Percentiles rank a stretch among this genome's conserved stretches.
Conservation (phyloP, 1,140 invertebrate species). For the Coenobita brevimanus region DNA sequence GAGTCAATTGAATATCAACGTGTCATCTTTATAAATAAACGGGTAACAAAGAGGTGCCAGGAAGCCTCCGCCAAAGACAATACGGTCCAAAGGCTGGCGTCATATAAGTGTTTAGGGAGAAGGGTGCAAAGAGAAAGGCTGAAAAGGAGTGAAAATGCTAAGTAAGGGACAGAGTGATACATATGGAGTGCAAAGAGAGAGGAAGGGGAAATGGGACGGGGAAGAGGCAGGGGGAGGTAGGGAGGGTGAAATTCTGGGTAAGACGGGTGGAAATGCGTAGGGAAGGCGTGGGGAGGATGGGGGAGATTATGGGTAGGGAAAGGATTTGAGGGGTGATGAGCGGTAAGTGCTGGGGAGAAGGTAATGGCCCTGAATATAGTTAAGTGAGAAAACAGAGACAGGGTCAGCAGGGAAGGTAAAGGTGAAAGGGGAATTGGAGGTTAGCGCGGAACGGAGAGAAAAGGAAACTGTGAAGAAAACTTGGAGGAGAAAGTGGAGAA, state of each 20-base stretch:
- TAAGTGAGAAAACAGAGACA: not conserved
- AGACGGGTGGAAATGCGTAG: not conserved
- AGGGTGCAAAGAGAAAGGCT: too few relatives aligned
- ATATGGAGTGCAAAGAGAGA: too few relatives aligned
- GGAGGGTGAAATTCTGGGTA: not conserved
- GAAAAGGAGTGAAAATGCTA: too few relatives aligned
- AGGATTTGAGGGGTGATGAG: not conserved
- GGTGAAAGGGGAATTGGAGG: not conserved
- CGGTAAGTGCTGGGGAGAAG: not conserved
- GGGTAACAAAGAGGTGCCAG: too few relatives aligned
- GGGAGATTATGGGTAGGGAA: not conserved
- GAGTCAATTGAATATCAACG: too few relatives aligned
- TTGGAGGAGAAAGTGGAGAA: not conserved
- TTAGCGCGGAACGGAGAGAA: not conserved
- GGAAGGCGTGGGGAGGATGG: not conserved
- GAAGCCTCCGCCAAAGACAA: too few relatives aligned
- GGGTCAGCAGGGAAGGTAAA: not conserved
- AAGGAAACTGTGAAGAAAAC: not conserved
- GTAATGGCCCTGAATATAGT: not conserved
- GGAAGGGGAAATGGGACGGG: not conserved
- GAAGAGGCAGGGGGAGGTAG: not conserved
- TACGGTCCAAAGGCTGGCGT: too few relatives aligned
- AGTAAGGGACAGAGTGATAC: too few relatives aligned
- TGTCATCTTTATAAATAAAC: too few relatives aligned
- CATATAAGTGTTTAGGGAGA: too few relatives aligned